A percentile compares a stretch with the other conserved stretches of the same genome.
Evolutionary conservation across 1,140 invertebrate genomes (phyloP).

Genomic region (Oppia nitens): DNA sequence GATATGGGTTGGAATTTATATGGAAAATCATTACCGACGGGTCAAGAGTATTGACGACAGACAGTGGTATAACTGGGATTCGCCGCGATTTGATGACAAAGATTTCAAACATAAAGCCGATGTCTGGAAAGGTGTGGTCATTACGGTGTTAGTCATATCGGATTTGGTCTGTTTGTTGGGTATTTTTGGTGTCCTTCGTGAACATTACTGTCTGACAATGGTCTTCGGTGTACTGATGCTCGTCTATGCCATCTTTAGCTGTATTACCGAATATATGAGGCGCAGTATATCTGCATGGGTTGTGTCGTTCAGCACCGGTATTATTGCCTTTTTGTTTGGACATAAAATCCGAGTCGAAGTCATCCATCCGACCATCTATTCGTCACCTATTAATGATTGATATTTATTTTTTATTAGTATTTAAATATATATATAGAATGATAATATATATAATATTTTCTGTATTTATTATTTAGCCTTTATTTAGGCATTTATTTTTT

Average conservation of each 20-base stretch:
- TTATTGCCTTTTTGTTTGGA: not conserved
- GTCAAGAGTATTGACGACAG: not conserved
- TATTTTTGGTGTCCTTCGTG: not conserved
- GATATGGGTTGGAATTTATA: not conserved
- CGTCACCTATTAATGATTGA: not conserved
- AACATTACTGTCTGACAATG: constrained; percentile 1
- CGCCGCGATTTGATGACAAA: not conserved
- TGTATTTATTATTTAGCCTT: not conserved
- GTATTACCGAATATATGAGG: not conserved
- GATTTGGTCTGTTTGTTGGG: not conserved
- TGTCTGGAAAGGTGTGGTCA: constrained; percentile 1
- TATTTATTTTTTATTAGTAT: not conserved
- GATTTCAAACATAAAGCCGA: not conserved
- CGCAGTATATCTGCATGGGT: constrained; percentile 4
- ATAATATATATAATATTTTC: not conserved
- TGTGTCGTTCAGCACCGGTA: not conserved
- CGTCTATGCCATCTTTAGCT: not conserved
- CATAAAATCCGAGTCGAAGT: not conserved
- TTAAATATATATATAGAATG: not conserved
- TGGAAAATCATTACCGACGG: not conserved
- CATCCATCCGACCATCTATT: not conserved
- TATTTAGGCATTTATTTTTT: not conserved
- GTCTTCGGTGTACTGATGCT: not conserved
- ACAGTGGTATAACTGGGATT: not conserved
- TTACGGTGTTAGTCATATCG: not conserved